phyloP scores from a whole-genome alignment of 2,888 invertebrate species.

The Gortyna flavago region DNA sequence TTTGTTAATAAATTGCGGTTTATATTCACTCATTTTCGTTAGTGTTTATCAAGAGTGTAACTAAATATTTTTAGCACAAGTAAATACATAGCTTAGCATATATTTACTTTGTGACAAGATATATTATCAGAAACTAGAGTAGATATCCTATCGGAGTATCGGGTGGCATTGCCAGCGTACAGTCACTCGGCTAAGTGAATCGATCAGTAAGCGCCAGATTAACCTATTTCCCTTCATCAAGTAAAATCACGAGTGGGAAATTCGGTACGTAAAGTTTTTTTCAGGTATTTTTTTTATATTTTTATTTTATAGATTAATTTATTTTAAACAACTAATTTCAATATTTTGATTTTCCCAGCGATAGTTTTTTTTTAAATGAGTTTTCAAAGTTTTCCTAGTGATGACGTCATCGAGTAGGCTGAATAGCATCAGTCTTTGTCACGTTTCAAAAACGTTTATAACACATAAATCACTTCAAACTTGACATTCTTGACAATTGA shows the following conservation, averaged over 20 bases:
- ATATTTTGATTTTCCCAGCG: no score
- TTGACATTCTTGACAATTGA: no score
- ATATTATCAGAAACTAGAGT: conserved; percentile 16
- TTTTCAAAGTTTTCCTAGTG: no score
- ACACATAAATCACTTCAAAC: no score
- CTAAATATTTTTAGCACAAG: conserved; percentile 23
- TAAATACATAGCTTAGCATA: neutral
- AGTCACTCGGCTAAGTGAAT: conserved; percentile 45
- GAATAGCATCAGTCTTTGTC: no score
- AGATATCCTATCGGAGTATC: conserved; percentile 35
- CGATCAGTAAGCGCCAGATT: conserved; percentile 56
- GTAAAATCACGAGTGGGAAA: conserved; percentile 51
- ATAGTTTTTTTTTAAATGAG: no score
- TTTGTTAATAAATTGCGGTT: neutral
- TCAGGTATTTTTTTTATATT: no score
- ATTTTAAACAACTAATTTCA: no score
- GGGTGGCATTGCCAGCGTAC: conserved; percentile 18
- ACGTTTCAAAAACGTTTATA: no score
- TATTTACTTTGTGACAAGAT: conserved; percentile 41
- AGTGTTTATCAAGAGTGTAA: conserved; percentile 16
- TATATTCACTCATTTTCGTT: neutral
- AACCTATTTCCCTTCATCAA: conserved; percentile 63
- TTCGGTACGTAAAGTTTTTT: no score
- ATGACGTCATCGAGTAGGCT: no score
- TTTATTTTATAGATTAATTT: no score